phyloP scores from a whole-genome alignment of 2,797 vertebrate genomes.

The Harpagifer antarcticus region DNA sequence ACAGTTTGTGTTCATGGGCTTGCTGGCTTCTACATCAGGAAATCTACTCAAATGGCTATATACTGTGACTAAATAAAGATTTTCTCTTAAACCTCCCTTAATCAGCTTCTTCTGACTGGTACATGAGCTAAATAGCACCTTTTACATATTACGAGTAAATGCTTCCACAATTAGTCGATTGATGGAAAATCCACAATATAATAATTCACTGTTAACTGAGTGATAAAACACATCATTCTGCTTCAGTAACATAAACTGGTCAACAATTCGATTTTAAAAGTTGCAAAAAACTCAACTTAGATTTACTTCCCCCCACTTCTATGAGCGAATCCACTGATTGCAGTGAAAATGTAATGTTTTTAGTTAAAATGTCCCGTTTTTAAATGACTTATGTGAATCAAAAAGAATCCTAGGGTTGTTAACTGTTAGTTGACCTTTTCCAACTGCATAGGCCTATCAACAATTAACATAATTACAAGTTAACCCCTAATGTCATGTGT shows the following conservation, averaged over 20 bases:
- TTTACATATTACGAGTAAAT: background rate
- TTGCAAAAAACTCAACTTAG: too few species aligned
- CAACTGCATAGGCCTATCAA: too few species aligned
- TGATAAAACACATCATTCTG: background rate
- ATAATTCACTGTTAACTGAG: background rate
- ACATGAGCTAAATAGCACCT: background rate
- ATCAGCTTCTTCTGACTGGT: background rate
- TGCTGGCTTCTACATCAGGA: constrained; percentile 46
- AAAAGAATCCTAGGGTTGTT: too few species aligned
- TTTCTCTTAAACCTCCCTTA: constrained; percentile 6
- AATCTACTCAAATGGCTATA: constrained; percentile 43
- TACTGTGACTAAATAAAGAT: constrained; percentile 51
- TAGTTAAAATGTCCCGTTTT: background rate
- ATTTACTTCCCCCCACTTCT: too few species aligned
- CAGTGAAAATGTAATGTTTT: background rate
- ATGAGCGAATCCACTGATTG: too few species aligned
- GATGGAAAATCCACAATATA: background rate
- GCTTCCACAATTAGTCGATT: background rate
- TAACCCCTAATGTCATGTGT: background rate
- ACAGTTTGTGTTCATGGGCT: constrained; percentile 30
- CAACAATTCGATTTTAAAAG: too few species aligned
- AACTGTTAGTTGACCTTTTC: too few species aligned
- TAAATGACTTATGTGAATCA: too few species aligned
- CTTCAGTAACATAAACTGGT: too few species aligned
- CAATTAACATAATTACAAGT: too few species aligned